phyloP scores from a whole-genome alignment of 2,797 vertebrate genomes.

The Falco naumanni region DNA sequence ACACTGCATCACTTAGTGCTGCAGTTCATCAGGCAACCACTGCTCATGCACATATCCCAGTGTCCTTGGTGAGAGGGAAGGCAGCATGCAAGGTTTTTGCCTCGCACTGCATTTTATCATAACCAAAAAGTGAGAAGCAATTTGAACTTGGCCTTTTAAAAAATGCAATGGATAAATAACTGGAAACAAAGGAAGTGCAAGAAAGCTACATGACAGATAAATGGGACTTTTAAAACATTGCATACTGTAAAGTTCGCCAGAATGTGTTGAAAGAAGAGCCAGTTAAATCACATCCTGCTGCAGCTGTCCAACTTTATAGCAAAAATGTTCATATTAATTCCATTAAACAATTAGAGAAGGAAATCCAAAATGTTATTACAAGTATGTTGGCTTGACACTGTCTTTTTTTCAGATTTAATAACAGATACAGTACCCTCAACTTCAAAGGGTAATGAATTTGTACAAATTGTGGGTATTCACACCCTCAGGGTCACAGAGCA shows the following conservation, averaged over 20 bases:
- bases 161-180: not conserved
- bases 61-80: not conserved
- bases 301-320: conserved; percentile 47
- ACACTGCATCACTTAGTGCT: not conserved
- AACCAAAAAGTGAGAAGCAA: not conserved
- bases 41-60: not conserved
- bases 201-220: not conserved
- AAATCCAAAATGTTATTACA: conserved; percentile 73
- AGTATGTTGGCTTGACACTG: conserved; percentile 63
- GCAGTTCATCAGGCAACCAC: not conserved
- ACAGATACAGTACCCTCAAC: conserved; percentile 46
- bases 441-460: conserved; percentile 47
- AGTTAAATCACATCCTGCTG: conserved; percentile 51
- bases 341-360: conserved; percentile 74
- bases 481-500: not conserved
- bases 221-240: not conserved
- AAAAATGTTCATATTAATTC: conserved; percentile 63
- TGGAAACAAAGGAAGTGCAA: not conserved
- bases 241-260: not conserved
- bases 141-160: not conserved
- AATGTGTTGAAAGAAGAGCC: not conserved
- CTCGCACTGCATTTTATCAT: not conserved
- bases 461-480: conserved; percentile 12
- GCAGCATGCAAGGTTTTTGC: not conserved
- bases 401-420: conserved; percentile 62